Evolutionary conservation across 2,113 vertebrate species (phyloP).

Genomic region (Rhynchomys soricoides): DNA sequence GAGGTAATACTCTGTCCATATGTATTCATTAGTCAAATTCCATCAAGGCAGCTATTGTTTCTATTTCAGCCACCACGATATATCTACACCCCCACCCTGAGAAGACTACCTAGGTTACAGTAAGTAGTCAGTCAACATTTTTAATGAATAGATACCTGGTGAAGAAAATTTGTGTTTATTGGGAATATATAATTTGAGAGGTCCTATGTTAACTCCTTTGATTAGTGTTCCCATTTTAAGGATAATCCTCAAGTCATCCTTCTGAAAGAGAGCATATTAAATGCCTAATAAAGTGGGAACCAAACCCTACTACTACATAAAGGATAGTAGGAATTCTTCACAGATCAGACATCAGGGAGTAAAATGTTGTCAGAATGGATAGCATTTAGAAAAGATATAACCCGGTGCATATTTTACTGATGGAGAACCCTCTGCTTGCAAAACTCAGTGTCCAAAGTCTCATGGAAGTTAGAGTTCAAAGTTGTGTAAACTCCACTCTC

Average conservation of each 20-base stretch:
- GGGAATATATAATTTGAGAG: neutral
- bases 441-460: neutral
- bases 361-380: neutral
- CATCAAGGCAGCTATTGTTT: neutral
- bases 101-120: neutral
- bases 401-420: neutral
- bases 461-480: neutral
- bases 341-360: neutral
- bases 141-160: neutral
- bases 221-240: neutral
- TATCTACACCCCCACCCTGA: neutral
- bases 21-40: neutral
- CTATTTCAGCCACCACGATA: neutral
- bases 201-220: neutral
- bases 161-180: neutral
- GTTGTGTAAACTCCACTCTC: neutral
- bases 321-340: neutral
- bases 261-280: neutral
- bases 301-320: neutral
- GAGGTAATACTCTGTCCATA: neutral
- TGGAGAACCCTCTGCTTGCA: neutral
- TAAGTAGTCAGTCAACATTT: neutral
- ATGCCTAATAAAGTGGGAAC: neutral
- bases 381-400: neutral
- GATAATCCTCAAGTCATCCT: neutral